Percentiles rank a stretch among this genome's conserved stretches.
Evolutionary conservation across 2,888 invertebrate species (phyloP).

Genomic region (Conomelus anceps): DNA sequence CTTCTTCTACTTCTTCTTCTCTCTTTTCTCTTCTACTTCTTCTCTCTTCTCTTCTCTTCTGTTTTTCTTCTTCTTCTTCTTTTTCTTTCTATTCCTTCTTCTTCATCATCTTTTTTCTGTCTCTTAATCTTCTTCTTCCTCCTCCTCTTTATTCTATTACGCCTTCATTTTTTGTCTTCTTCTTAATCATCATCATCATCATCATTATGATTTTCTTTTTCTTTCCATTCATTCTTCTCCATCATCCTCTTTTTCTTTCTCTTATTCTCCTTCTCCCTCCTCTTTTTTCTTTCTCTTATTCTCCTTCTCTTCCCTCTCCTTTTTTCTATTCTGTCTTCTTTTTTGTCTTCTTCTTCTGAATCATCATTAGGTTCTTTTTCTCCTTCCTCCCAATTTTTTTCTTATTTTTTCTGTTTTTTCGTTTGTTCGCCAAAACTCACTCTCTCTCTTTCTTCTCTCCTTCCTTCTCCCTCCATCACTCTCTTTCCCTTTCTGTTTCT

Average conservation of each 20-base stretch:
- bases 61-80: background rate
- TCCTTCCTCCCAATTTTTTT: background rate
- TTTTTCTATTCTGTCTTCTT: background rate
- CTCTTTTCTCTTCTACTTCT: background rate
- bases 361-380: background rate
- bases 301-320: background rate
- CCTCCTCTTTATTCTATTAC: no score
- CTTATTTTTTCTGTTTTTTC: background rate
- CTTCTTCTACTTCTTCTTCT: conserved; percentile 8
- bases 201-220: no score
- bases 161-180: no score
- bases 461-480: background rate
- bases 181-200: no score
- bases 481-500: background rate
- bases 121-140: no score
- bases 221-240: background rate
- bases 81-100: background rate
- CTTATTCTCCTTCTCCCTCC: background rate
- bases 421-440: background rate
- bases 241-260: background rate
- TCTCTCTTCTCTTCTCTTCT: background rate
- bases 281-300: background rate
- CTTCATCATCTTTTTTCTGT: background rate
- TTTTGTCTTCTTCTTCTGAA: background rate
- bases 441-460: background rate